Evolutionary conservation across 2,797 vertebrate genomes (phyloP), one percentile per base, ranked within the genome.

Genomic region (Scolopax bukidnonensis): DNA sequence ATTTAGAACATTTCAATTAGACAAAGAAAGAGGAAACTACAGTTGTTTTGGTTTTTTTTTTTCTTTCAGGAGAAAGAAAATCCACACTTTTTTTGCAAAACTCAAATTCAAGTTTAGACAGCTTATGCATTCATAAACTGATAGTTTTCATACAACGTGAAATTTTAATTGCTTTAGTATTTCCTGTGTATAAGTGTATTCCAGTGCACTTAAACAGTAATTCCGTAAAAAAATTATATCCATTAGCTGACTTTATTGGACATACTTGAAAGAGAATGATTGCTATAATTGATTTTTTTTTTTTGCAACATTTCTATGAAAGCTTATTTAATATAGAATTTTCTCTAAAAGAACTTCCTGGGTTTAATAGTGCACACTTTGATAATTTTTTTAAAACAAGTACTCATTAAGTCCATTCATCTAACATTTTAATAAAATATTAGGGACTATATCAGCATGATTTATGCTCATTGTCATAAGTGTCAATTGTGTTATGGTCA

Each of bases 361-460:
- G 11, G 40, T 93, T 87, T 89, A 94, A 90, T 28, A 87, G 40
- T 23, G 48, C 54, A 90, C n/a, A 70, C 32, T 89, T 85, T 32
- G 54, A 76, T 82, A 73, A 63, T 90, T 94, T 78, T 77, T 94
- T 78, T 77, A 93, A 88, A 84, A 47, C 71, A 78, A 95, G 83
- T 43, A 45, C 69, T 84, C 50, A 78, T 81, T 69, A 89, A 75
- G 40, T 59, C 48, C 56, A 77, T 95, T 93, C 92, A 77, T 63
- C 51, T 84, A 76, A 73, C 32, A 54, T 33, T 70, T 94, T 60
- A 95, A 89, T 96, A 95, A 96, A 92, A 79, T 33, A 92, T 82
- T 56, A 93, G 47, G 10, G 11, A 40, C 43, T 63, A 40, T 23
- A 85, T 70, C 84, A 89, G 51, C 45, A 70, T 60, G 47, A 95